phyloP scores from a whole-genome alignment of 2,797 vertebrate species.

The Alauda arvensis region DNA sequence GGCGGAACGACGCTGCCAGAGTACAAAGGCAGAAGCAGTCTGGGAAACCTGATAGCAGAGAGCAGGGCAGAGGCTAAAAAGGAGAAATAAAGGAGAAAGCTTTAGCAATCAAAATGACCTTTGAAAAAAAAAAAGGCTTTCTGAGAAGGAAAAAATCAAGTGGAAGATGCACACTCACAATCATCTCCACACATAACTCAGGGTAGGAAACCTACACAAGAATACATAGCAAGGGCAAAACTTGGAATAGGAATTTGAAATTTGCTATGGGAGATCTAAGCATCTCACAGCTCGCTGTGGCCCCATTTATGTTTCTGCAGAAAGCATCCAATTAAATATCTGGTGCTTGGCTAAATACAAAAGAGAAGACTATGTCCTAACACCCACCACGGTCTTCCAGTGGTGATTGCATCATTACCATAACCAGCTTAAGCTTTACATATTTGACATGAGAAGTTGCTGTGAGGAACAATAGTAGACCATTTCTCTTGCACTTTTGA shows the following conservation, averaged over 20 bases:
- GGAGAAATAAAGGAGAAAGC: background rate
- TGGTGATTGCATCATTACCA: background rate
- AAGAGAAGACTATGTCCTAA: background rate
- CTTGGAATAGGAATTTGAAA: background rate
- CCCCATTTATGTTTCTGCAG: background rate
- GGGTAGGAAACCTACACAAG: background rate
- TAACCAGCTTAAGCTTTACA: background rate
- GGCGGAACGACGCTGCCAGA: accelerated
- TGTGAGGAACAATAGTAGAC: background rate
- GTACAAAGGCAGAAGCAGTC: background rate
- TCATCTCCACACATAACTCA: background rate
- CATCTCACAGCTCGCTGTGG: background rate
- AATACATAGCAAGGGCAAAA: background rate
- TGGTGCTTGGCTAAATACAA: background rate
- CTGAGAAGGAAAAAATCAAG: background rate
- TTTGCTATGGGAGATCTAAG: background rate
- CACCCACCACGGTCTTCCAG: background rate
- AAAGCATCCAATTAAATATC: background rate
- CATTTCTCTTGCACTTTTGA: background rate
- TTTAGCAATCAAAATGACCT: background rate
- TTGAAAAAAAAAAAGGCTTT: background rate
- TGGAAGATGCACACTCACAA: background rate
- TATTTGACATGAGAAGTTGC: background rate
- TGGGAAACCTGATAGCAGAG: background rate
- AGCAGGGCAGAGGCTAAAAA: background rate